Percentiles rank a stretch among this genome's conserved stretches.
Conservation (phyloP, 2,797 vertebrate species). For the Crax fasciolata region DNA sequence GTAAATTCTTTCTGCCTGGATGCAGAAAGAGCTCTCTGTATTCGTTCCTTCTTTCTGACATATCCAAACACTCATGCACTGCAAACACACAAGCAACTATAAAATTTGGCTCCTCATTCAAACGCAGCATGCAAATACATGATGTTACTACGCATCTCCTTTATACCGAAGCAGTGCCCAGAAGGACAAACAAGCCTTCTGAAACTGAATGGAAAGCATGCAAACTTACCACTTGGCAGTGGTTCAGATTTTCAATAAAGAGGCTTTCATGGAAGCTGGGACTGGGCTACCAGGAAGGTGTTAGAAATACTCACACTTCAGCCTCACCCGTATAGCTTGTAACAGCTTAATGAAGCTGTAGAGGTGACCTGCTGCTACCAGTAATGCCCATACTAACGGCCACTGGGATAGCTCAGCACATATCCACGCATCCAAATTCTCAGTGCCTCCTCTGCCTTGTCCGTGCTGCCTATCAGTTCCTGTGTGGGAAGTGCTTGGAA, state of each 20-base stretch:
- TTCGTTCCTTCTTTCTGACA: background rate
- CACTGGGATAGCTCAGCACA: background rate
- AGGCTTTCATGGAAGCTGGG: background rate
- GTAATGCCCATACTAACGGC: background rate
- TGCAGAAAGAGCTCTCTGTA: background rate
- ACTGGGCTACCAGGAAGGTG: background rate
- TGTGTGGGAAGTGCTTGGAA: background rate
- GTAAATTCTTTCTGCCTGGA: background rate
- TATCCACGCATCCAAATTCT: background rate
- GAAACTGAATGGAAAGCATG: background rate
- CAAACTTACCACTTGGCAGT: background rate
- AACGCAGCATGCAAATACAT: background rate
- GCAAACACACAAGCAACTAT: background rate
- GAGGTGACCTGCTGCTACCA: background rate
- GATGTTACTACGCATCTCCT: background rate
- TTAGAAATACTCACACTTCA: background rate
- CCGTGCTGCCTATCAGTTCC: background rate
- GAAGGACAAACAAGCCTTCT: background rate
- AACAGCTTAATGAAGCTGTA: background rate
- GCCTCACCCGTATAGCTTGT: background rate
- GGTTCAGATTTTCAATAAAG: slow-evolving; percentile 38
- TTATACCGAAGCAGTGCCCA: slow-evolving; percentile 2
- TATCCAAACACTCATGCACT: background rate
- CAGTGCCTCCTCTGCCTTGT: background rate
- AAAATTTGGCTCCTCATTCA: slow-evolving; percentile 14